A percentile compares a stretch with the other conserved stretches of the same genome.
Conservation (phyloP, 2,888 invertebrate genomes). For the Agrochola lota region DNA sequence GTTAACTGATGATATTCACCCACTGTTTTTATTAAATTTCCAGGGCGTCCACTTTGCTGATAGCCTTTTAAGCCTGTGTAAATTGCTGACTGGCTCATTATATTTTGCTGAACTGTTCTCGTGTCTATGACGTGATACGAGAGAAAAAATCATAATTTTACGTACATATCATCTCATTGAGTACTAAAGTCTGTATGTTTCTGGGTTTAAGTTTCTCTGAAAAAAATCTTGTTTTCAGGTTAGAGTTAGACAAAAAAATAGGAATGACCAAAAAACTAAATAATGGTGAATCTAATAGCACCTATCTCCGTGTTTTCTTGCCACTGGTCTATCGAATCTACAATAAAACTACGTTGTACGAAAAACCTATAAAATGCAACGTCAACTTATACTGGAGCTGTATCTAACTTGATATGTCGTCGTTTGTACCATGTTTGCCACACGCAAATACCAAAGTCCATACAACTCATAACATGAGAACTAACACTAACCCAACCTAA, state of each 20-base stretch:
- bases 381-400: not conserved
- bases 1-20: constrained; percentile 17
- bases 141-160: not conserved
- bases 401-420: not conserved
- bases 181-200: not conserved
- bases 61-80: not conserved
- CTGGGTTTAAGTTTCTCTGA: not conserved
- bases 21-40: constrained; percentile 18
- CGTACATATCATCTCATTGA: no score
- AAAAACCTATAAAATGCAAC: not conserved
- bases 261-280: not conserved
- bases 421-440: not conserved
- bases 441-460: not conserved
- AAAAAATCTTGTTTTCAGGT: not conserved
- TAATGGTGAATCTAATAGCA: not conserved
- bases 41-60: not conserved
- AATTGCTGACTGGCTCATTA: not conserved
- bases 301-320: not conserved
- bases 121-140: not conserved
- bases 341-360: not conserved
- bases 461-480: constrained; percentile 8
- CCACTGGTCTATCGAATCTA: not conserved
- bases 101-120: not conserved
- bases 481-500: not conserved
- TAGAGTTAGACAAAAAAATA: not conserved